A percentile compares a stretch with the other conserved stretches of the same genome.
Evolutionary conservation across 2,797 vertebrate species (phyloP).

Genomic region (Meda fulgida): DNA sequence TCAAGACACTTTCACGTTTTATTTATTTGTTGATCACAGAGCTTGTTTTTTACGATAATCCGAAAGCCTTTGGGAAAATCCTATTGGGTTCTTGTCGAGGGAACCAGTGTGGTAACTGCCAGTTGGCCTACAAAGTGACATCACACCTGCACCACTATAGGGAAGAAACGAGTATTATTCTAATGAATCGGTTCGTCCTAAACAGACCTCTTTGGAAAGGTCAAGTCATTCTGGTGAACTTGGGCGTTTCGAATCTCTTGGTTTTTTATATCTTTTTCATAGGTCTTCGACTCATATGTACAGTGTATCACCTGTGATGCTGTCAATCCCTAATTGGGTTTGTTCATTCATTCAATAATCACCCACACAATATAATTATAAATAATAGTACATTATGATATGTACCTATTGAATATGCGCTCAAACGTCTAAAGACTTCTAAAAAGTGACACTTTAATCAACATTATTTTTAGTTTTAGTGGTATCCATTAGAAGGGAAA

Average conservation of each 20-base stretch:
- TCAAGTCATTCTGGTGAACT: background rate
- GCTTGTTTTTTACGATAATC: too few relatives aligned
- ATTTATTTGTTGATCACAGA: too few relatives aligned
- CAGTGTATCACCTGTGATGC: background rate
- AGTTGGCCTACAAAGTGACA: too few relatives aligned
- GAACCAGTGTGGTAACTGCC: too few relatives aligned
- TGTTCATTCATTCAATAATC: background rate
- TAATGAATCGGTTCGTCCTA: background rate
- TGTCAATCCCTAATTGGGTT: background rate
- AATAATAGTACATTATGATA: too few relatives aligned
- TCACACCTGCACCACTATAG: too few relatives aligned
- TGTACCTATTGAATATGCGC: background rate
- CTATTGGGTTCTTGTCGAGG: too few relatives aligned
- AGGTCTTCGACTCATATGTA: too few relatives aligned
- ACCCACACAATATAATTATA: background rate
- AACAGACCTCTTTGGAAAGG: background rate
- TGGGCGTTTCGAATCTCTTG: background rate
- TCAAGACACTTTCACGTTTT: too few relatives aligned
- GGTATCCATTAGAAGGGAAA: background rate
- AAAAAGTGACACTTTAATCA: background rate
- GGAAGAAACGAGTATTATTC: background rate
- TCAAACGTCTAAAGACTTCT: background rate
- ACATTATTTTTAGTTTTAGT: background rate
- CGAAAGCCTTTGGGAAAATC: too few relatives aligned
- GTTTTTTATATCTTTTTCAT: too few relatives aligned